Evolutionary conservation across 2,797 vertebrate species (phyloP), one percentile per base, ranked within the genome.

Genomic region (Trematomus bernacchii): DNA sequence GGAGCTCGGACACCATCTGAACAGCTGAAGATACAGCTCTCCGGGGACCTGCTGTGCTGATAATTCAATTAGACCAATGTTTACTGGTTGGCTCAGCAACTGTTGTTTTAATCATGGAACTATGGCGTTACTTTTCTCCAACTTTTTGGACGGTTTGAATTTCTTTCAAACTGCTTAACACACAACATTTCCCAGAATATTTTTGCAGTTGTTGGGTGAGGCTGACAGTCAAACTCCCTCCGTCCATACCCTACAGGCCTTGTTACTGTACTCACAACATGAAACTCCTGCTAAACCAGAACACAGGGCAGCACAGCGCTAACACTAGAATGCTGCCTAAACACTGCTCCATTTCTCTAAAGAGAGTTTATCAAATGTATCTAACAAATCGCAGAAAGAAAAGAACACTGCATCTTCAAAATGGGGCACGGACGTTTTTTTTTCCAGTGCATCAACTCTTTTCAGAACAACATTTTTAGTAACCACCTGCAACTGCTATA

Each of bases 221-320:
- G 67, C 67, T 9, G 46, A 65, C 57, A 3, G 21, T 18, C 12
- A 10, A 51, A 58, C 55, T 62, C 54, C 58, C 69, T 71, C n/a
- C n/a, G n/a, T n/a, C 42, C 40, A 30, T 16, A 7, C 46, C 73
- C 74, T 65, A 37, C 44, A 10, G 61, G 73, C 63, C 60, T 40
- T 51, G 51, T 13, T 82, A 77, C 66, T 71, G 68, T 59, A 18
- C 30, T 67, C 72, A 85, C 55, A 84, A 77, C 78, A 79, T 54
- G 72, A 81, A 76, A 83, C 79, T 82, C 71, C 81, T 76, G 86
- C 70, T 73, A 42, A 73, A 84, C 83, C 79, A 74, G 76, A 83
- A 80, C 68, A 55, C 55, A 10, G 69, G 53, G 44, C 37, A 60
- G 71, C 12, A 19, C 58, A 23, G 64, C 19, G 67, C 80, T 65